Evolutionary conservation across 2,113 vertebrate genomes (phyloP).

Genomic region (Chaenocephalus aceratus): DNA sequence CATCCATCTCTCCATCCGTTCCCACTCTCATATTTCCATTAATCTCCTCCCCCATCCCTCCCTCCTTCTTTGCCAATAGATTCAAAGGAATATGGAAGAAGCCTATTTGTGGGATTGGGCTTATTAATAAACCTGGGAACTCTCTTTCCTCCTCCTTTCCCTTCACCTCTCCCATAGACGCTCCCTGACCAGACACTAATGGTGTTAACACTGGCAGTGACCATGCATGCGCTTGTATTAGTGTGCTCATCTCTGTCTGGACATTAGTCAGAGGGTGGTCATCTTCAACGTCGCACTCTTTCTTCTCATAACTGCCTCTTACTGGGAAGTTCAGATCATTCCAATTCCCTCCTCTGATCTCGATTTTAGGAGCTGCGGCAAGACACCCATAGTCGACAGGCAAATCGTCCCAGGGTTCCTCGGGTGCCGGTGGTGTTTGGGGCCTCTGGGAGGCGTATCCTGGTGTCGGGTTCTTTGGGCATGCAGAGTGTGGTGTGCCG

Average conservation of each 20-base stretch:
- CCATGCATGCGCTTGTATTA: background rate
- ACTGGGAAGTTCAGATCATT: background rate
- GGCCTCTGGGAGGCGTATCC: constrained; percentile 22
- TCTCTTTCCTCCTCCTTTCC: background rate
- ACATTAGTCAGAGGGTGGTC: background rate
- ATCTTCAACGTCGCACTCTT: background rate
- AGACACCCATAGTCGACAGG: constrained; percentile 51
- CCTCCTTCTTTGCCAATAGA: background rate
- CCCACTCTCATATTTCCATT: background rate
- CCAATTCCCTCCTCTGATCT: background rate
- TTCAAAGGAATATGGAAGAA: constrained; percentile 2
- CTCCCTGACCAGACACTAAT: background rate
- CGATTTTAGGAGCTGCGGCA: background rate
- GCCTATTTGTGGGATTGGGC: background rate
- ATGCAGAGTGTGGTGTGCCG: background rate
- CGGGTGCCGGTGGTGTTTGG: background rate
- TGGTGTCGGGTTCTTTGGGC: fast-evolving
- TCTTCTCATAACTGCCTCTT: background rate
- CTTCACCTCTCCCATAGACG: background rate
- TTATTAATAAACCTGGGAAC: constrained; percentile 7
- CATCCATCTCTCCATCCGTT: background rate
- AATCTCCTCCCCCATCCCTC: background rate
- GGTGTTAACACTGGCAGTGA: background rate
- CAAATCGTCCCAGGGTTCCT: constrained; percentile 9
- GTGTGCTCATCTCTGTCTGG: constrained; percentile 2